Base-by-base conservation (phyloP, 2,797 vertebrate genomes). In the Dipus sagitta region DNA sequence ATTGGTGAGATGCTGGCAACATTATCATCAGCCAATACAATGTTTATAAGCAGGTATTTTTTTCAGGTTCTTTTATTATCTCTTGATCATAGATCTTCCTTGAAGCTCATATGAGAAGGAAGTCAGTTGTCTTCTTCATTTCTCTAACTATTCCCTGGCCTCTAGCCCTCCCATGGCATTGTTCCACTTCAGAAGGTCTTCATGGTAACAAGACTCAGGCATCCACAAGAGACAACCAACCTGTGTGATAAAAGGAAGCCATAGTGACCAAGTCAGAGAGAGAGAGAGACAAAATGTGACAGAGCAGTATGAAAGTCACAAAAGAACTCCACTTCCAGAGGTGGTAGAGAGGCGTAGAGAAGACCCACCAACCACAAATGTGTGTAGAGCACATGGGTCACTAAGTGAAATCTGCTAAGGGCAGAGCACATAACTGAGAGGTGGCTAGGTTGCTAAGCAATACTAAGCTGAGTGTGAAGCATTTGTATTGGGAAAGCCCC, bases 301-400 rank as follows among this genome's bases (percentile, higher is more conserved):
- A 99, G 95, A 99, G 98, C 97, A 98, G 98, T 98, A 99, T 99
- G 99, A 99, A 99, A 96, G 99, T 99, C 97, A 99, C 98, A 0
- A 98, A 99, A 70, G 99, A 99, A 95, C 98, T 99, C 24, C 98
- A 99, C 1, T 99, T 85, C 99, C 98, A 47, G 98, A 99, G 95
- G 99, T 99, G 0, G 99, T 99, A 0, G 99, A 99, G 94, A 98
- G 95, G 32, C 99, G 99, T 97, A 97, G 96, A 91, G 98, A 99
- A 91, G 99, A 23, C 28, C 42, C 38, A n/a, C 26, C 28, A 1
- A 32, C 54, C 15, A 97, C 97, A 99, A 97, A 97, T 99, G 96
- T 98, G 99, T 72, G 98, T 96, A 0, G 98, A 99, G 97, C 93
- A 97, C 0, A 94, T 97, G 7, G 88, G 82, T 8, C 78, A 76